phyloP scores from a whole-genome alignment of 2,888 invertebrate species.

The Heliconius ethilla region DNA sequence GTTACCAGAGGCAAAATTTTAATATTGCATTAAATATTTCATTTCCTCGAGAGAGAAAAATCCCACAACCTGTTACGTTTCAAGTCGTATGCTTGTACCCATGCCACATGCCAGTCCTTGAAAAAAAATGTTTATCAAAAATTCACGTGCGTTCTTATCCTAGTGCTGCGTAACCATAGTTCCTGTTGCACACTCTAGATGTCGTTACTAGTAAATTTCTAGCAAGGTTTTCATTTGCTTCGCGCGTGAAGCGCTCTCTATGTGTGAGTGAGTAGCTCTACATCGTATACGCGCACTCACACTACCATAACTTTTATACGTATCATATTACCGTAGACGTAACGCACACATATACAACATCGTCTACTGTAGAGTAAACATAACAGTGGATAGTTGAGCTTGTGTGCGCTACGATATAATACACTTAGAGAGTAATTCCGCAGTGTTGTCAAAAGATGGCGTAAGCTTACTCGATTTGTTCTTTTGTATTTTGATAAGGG shows the following conservation, averaged over 20 bases:
- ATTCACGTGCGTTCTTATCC: slow-evolving; percentile 58
- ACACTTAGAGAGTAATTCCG: slow-evolving; percentile 47
- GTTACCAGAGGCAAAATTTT: too few relatives aligned
- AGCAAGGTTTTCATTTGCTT: slow-evolving; percentile 57
- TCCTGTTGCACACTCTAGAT: slow-evolving; percentile 61
- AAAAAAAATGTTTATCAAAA: slow-evolving; percentile 26
- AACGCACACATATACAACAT: slow-evolving; percentile 50
- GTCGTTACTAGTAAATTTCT: slow-evolving; percentile 65
- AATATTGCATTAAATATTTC: too few relatives aligned
- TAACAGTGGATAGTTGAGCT: slow-evolving; percentile 31
- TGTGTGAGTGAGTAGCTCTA: slow-evolving; percentile 52
- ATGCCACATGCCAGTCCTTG: neutral
- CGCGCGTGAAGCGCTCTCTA: slow-evolving; percentile 44
- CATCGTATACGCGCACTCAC: slow-evolving; percentile 46
- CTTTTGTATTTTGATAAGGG: neutral
- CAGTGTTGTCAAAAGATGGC: slow-evolving; percentile 32
- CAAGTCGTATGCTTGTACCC: too few relatives aligned
- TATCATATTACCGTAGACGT: slow-evolving; percentile 50
- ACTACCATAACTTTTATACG: slow-evolving; percentile 46
- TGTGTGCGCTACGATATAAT: slow-evolving; percentile 40
- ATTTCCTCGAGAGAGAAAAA: too few relatives aligned
- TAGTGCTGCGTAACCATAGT: slow-evolving; percentile 53
- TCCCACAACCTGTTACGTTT: too few relatives aligned
- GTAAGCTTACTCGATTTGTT: slow-evolving; percentile 5
- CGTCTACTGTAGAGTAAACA: slow-evolving; percentile 44